Base-by-base conservation (phyloP, 2,888 invertebrate genomes). In the Meganola albula region DNA sequence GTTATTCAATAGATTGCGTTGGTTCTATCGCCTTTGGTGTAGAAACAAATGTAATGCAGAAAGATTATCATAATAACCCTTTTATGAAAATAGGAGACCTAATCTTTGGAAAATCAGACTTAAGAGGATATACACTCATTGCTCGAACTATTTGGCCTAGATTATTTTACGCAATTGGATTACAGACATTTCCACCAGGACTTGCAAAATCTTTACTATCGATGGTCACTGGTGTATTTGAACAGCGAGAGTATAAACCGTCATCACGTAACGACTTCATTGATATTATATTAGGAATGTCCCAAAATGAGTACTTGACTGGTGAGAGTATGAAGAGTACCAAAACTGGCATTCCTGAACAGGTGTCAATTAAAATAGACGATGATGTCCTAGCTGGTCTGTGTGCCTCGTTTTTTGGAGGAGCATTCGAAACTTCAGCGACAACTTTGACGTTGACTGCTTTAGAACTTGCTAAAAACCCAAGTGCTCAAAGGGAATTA, bases 371-470 rank as follows among this genome's bases (percentile, higher is more conserved):
- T 0, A 42, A 59, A 3, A 41, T 85, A 3, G 63, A 68, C 1
- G 40, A 76, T n/a, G 63, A 78, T 2, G 58, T 87, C 30, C 40
- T 88, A 9, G 69, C 74, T 0, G 80, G 86, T 0, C 88, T 89
- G 29, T 75, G 84, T 0, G 74, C 85, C 11, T 52, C 85, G 0
- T 87, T 90, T 18, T 65, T 67, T 13, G 54, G 46, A 3, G 65
- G 59, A 14, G 68, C 65, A 1, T 66, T 44, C 24, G 65, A 68
- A 29, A 64, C 68, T 0, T 58, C 67, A 3, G 44, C 64, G 0
- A 51, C 45, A 0, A 55, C 62, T 0, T 27, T 58, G 8, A 46
- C 45, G 22, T 49, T 50, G 18, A 48, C 57, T 0, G 36, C 67
- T 2, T 66, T 51, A 27, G 62, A 65, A 31, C 29, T 68, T 7